Evolutionary conservation across 2,113 vertebrate species (phyloP), one percentile per base, ranked within the genome.

Genomic region (Tricholaema leucomelas): DNA sequence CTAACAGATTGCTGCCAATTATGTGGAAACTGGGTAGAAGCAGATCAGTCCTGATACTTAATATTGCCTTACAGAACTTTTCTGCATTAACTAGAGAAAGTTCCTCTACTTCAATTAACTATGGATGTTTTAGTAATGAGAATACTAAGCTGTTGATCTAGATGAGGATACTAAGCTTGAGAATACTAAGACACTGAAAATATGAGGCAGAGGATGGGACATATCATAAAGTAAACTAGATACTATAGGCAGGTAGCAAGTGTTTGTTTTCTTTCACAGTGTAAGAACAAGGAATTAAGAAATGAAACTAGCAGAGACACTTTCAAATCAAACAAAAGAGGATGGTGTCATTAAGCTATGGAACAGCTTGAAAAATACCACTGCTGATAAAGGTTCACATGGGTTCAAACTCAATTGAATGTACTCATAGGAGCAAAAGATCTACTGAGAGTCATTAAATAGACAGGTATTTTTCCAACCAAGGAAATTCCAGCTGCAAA

Each of bases 191-290:
- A 5, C 61, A 18, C 13, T 38, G 24, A 91, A 84, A 79, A 54
- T 77, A 73, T 16, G 16, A 56, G 71, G 15, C 11, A 60, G 65
- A 65, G 19, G 14, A 46, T 42, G 27, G 4, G 10, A 5, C 4
- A 50, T 72, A 35, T 20, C 27, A 65, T 6, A 65, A 15, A 65
- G 11, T 5, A 76, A 76, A 85, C 4, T 4, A 58, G 18, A 73
- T 73, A 50, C 21, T 44, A 25, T 6, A 40, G 21, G 33, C 33
- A 60, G 28, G 55, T 10, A 76, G 12, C 9, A 85, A 61, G 5
- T 14, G 14, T 89, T 86, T 72, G 6, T 31, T 92, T 80, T 90
- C n/a, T 91, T 88, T 92, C 79, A 56, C 42, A 90, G 12, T 50
- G 48, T 50, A 50, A 15, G 27, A 28, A 15, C 14, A 28, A 88